These are phyloP conservation scores for Acanthochromis polyacanthus DNA, from an alignment of 2,113 vertebrate genomes.

Conservation along the genomic window DNA sequence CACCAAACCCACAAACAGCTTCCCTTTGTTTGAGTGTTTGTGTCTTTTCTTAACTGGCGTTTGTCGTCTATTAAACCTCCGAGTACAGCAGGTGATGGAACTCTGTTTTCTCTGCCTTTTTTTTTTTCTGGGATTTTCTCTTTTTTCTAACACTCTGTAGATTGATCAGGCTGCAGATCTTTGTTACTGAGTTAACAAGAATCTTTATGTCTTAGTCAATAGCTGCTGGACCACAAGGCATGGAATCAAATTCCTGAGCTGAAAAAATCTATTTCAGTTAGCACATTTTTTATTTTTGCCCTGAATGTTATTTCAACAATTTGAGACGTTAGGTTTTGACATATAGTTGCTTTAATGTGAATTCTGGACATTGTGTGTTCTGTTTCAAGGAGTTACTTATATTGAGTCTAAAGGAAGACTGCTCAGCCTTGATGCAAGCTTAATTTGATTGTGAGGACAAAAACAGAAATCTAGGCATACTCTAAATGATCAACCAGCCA, in stretches of 20 bases:
- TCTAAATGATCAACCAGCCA: too few species aligned
- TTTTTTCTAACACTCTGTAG: background rate
- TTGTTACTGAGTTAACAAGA: slow-evolving; percentile 2
- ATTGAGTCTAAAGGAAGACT: too few species aligned
- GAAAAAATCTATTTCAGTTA: background rate
- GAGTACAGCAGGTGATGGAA: slow-evolving; percentile 20
- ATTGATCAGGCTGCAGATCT: slow-evolving; percentile 1
- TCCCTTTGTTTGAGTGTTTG: slow-evolving; percentile 26
- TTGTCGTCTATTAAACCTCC: slow-evolving; percentile 42
- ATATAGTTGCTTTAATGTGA: too few species aligned
- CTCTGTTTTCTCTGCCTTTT: background rate
- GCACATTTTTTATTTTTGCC: background rate
- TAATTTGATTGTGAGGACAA: too few species aligned
- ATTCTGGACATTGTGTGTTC: too few species aligned
- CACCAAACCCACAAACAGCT: slow-evolving; percentile 24
- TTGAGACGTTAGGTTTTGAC: too few species aligned
- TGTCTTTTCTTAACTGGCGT: slow-evolving; percentile 31
- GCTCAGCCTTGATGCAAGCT: too few species aligned
- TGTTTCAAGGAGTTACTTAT: too few species aligned
- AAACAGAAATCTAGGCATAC: too few species aligned
- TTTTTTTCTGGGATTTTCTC: background rate
- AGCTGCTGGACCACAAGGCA: background rate
- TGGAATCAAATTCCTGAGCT: background rate
- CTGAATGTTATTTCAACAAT: background rate
- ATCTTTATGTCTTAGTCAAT: background rate